These are phyloP conservation scores for Cebidichthys violaceus DNA, from an alignment of 2,113 vertebrate genomes.

Conservation along the genomic window DNA sequence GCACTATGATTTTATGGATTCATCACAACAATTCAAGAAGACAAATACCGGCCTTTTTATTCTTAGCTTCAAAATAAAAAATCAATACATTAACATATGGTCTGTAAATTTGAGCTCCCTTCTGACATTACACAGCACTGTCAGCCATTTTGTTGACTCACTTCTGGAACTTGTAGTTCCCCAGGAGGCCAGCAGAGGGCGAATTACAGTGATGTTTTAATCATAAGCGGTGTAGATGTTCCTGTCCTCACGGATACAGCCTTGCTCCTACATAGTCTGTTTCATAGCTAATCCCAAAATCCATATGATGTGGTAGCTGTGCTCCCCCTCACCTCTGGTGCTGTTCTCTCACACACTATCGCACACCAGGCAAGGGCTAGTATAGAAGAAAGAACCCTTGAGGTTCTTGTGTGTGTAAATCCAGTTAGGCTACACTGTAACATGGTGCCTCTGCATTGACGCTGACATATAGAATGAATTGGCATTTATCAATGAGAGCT, in stretches of 20 bases:
- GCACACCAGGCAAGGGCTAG: conserved; percentile 22
- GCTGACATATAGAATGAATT: background rate
- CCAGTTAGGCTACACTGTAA: conserved; percentile 15
- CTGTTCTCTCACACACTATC: conserved; percentile 5
- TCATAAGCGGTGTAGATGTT: conserved; percentile 13
- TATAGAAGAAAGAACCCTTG: background rate
- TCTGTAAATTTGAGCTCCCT: background rate
- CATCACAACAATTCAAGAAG: background rate
- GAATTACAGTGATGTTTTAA: background rate
- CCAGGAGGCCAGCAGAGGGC: conserved; percentile 70
- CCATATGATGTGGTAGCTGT: conserved; percentile 16
- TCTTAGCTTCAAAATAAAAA: background rate
- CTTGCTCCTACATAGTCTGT: background rate
- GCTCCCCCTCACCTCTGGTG: conserved; percentile 12
- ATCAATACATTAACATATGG: background rate
- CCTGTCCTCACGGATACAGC: conserved; percentile 9
- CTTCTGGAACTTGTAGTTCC: conserved; percentile 70
- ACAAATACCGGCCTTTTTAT: background rate
- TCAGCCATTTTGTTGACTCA: conserved; percentile 84
- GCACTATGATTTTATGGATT: background rate
- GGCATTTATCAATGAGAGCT: background rate
- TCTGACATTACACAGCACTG: conserved; percentile 26
- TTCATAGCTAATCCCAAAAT: conserved; percentile 7
- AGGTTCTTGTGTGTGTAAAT: conserved; percentile 16
- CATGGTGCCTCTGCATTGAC: background rate